These are phyloP conservation scores for Tricholaema leucomelas DNA, from an alignment of 2,113 vertebrate genomes.

Conservation along the genomic window DNA sequence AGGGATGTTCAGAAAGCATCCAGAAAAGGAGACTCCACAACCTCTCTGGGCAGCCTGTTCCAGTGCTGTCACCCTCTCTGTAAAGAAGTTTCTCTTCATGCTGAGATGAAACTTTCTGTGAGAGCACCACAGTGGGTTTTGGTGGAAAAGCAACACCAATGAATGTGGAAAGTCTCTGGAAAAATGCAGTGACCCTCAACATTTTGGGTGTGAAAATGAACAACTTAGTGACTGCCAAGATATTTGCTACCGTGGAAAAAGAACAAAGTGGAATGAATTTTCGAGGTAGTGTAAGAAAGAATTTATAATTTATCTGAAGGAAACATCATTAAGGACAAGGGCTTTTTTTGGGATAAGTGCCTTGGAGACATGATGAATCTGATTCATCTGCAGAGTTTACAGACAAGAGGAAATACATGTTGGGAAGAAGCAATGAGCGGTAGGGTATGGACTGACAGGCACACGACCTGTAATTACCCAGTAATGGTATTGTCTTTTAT, in stretches of 20 bases:
- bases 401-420: neutral
- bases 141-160: neutral
- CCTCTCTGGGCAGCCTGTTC: too few relatives aligned
- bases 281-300: neutral
- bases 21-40: too few relatives aligned
- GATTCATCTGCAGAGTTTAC: neutral
- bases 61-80: too few relatives aligned
- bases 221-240: neutral
- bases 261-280: neutral
- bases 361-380: neutral
- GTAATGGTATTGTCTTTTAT: neutral
- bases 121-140: too few relatives aligned
- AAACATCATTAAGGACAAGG: neutral
- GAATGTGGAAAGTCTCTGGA: neutral
- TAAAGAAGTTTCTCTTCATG: too few relatives aligned
- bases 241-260: neutral
- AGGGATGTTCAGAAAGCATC: too few relatives aligned
- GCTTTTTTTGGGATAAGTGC: neutral
- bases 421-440: neutral
- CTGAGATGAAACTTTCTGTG: too few relatives aligned
- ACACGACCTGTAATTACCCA: accelerated
- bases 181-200: neutral
- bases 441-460: neutral
- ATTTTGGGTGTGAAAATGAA: neutral
- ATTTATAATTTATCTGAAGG: neutral